Conservation (phyloP, 2,113 vertebrate species). For the Rhagologus leucostigma region DNA sequence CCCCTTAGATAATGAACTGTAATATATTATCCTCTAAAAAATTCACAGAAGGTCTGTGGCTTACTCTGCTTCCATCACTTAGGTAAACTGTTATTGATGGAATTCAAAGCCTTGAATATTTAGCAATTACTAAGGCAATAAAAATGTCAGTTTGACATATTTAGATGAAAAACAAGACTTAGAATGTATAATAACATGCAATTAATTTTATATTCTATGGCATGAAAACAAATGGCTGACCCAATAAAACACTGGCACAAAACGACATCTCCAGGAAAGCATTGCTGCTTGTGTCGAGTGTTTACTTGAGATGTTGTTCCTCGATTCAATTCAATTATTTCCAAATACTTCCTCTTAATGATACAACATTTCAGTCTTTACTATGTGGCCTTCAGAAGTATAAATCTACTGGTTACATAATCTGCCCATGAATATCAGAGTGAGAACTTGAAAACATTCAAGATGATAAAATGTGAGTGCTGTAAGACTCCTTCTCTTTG, state of each 20-base stretch:
- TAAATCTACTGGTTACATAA: slow-evolving; percentile 1
- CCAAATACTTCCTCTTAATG: background rate
- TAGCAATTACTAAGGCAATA: background rate
- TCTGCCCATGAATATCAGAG: slow-evolving; percentile 6
- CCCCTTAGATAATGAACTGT: background rate
- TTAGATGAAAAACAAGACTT: background rate
- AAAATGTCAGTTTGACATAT: background rate
- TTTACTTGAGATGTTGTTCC: background rate
- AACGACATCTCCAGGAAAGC: background rate
- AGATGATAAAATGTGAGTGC: background rate
- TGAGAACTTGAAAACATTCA: background rate
- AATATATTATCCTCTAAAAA: background rate
- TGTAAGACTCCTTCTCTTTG: background rate
- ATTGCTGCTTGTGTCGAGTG: background rate
- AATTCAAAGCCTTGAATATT: background rate
- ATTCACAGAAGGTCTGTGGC: background rate
- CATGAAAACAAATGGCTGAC: slow-evolving; percentile 1
- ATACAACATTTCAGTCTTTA: background rate
- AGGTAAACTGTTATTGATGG: background rate
- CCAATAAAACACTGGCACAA: background rate
- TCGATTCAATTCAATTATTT: background rate
- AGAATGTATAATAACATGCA: background rate
- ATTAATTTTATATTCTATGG: background rate
- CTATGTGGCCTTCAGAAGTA: background rate
- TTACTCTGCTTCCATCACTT: background rate